Conservation (phyloP, 2,888 invertebrate genomes). For the Mactromeris polynyma region DNA sequence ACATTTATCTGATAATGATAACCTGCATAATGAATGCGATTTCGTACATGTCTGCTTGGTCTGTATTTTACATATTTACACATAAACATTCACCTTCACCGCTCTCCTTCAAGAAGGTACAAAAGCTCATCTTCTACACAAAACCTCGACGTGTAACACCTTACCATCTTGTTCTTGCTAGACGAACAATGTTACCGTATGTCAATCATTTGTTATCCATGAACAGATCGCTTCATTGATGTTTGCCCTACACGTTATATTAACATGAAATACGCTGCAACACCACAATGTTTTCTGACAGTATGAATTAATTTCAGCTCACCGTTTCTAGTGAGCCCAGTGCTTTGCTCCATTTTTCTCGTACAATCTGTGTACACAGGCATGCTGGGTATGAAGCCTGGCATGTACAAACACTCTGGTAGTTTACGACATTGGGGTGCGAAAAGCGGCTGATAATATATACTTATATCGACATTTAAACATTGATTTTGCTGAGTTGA, state of each 20-base stretch:
- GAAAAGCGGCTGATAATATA: background rate
- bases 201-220: conserved; percentile 3
- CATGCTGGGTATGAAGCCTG: background rate
- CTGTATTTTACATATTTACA: background rate
- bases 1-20: background rate
- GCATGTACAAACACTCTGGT: background rate
- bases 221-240: background rate
- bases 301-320: background rate
- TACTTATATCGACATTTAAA: background rate
- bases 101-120: background rate
- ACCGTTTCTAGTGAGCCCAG: background rate
- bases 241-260: background rate
- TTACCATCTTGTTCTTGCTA: background rate
- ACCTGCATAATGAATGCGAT: background rate
- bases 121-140: background rate
- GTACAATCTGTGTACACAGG: background rate
- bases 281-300: conserved; percentile 1
- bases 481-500: background rate
- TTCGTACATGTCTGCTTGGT: background rate
- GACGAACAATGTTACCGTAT: background rate
- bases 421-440: background rate
- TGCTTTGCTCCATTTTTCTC: background rate
- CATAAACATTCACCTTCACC: background rate
- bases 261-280: background rate
- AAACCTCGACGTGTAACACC: background rate